Percentiles rank a stretch among this genome's conserved stretches.
Conservation (phyloP, 2,113 vertebrate species). For the zebrafish (Danio rerio) region DNA sequence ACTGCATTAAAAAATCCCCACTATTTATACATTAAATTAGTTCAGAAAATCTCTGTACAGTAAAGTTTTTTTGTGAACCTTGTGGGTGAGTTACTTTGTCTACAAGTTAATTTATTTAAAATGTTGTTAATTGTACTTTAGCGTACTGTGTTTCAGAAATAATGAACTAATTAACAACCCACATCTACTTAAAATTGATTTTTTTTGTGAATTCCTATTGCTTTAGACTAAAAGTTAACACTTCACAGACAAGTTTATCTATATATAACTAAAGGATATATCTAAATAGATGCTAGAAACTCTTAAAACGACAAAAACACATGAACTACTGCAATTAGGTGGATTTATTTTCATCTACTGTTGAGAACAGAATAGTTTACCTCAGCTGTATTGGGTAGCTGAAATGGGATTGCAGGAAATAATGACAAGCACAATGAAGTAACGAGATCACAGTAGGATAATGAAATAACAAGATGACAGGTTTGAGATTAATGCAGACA, state of each 20-base stretch:
- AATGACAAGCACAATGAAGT: constrained; percentile 51
- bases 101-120: neutral
- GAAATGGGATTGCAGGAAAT: constrained; percentile 46
- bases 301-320: neutral
- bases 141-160: neutral
- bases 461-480: constrained; percentile 9
- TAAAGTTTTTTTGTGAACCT: neutral
- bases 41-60: too few species aligned
- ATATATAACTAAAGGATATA: neutral
- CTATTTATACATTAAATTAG: too few species aligned
- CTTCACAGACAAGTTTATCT: neutral
- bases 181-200: neutral
- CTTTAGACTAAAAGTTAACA: neutral
- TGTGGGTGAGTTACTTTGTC: neutral
- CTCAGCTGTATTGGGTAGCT: constrained; percentile 82
- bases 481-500: constrained; percentile 32
- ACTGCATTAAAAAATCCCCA: too few species aligned
- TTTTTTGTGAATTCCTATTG: neutral
- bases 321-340: neutral
- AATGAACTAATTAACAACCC: neutral
- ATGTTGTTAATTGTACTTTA: neutral
- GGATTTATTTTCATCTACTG: neutral
- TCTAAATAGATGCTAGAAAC: neutral
- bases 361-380: constrained; percentile 67
- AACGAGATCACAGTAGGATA: neutral